Evolutionary conservation across 2,888 invertebrate genomes (phyloP).

Genomic region (Teinopalpus imperialis): DNA sequence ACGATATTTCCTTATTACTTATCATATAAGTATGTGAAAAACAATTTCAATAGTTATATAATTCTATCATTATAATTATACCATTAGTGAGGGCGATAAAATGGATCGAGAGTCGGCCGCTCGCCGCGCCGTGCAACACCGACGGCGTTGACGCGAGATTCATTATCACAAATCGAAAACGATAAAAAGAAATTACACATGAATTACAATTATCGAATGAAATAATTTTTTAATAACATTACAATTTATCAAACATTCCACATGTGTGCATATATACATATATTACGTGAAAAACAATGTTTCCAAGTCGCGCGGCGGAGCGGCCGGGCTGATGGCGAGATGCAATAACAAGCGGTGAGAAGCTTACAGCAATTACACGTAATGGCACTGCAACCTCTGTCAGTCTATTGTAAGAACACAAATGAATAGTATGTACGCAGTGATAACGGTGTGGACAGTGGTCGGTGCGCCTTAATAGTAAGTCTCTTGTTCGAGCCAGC

Average conservation of each 20-base stretch:
- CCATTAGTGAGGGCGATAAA: constrained; percentile 53
- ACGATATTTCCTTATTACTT: constrained; percentile 68
- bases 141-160: constrained; percentile 28
- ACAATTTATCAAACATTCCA: constrained; percentile 67
- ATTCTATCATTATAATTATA: constrained; percentile 65
- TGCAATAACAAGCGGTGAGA: constrained; percentile 74
- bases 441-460: constrained; percentile 65
- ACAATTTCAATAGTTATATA: constrained; percentile 64
- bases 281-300: constrained; percentile 51
- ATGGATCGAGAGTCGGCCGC: constrained; percentile 47
- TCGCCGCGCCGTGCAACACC: constrained; percentile 32
- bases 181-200: constrained; percentile 75
- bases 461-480: constrained; percentile 90
- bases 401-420: constrained; percentile 70
- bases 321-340: constrained; percentile 34
- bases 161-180: constrained; percentile 48
- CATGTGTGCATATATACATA: constrained; percentile 75
- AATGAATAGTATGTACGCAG: constrained; percentile 70
- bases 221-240: constrained; percentile 62
- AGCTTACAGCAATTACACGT: constrained; percentile 72
- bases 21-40: constrained; percentile 77
- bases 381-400: constrained; percentile 67
- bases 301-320: constrained; percentile 30
- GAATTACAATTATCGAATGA: constrained; percentile 63
- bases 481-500: constrained; percentile 99